Evolutionary conservation across 1,140 invertebrate species (phyloP), one percentile per base, ranked within the genome.

Genomic region (Rhagoletis pomonella): DNA sequence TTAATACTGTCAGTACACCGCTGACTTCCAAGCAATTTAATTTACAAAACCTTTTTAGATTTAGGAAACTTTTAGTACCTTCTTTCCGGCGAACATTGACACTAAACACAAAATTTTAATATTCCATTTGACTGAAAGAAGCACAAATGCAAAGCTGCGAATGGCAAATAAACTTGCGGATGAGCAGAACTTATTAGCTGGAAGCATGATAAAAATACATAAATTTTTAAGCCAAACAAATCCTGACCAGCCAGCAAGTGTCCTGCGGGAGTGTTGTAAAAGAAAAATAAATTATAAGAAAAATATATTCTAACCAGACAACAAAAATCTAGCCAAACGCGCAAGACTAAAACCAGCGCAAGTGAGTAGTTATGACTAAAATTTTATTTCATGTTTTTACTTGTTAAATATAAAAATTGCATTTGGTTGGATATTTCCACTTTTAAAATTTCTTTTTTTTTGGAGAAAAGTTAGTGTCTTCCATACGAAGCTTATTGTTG

Each of bases 151-250:
- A 19, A 81, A 81, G 50, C 73, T 50, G 47, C 47, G 9, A 81
- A 50, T 9, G 73, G 47, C 73, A 58, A 81, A 81, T 81, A 81
- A 81, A 81, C 73, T 81, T 55, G 73, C 73, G 73, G 73, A 81
- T 81, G 73, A 81, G 73, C 50, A 81, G 50, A 81, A 81, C 50
- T 81, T 81, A 81, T 81, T 81, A 81, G 73, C 73, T 55, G 47
- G 14, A 81, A 81, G 73, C 73, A 81, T 81, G 73, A 81, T n/a
- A 81, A 81, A 81, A 81, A 81, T 81, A 55, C 73, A 81, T 81
- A 81, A 81, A 81, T 81, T 81, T 81, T 81, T 81, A 81, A 81
- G 73, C 73, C 55, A 81, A 81, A 81, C 73, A 81, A 81, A 81
- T 81, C 47, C 47, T 55, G 73, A 81, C 73, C n/a, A 81, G 73